Conservation (phyloP, 1,140 invertebrate species). For the Drosophila arawakana region DNA sequence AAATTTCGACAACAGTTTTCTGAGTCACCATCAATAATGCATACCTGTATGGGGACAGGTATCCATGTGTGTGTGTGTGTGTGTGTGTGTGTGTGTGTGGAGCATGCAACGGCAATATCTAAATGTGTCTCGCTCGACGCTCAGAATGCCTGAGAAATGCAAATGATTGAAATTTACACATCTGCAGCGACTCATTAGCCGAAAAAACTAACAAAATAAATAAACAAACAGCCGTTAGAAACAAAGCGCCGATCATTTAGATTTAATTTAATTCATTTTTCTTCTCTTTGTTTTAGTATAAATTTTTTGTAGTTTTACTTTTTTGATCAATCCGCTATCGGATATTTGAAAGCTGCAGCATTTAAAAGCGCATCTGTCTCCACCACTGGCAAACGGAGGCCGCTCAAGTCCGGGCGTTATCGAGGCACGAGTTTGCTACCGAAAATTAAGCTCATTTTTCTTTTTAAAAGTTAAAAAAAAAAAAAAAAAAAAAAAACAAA, state of each 20-base stretch:
- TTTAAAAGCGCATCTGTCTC: conserved; percentile 74
- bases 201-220: conserved; percentile 20
- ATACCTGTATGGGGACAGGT: not conserved
- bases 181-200: conserved; percentile 42
- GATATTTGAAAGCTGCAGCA: conserved; percentile 49
- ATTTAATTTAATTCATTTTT: conserved; percentile 7
- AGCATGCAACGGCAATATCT: conserved; percentile 20
- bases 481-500: conserved; percentile 3
- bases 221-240: conserved; percentile 43
- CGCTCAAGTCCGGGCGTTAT: conserved; percentile 25
- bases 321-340: conserved; percentile 59
- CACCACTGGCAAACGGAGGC: not conserved
- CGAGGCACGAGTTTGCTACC: conserved; percentile 64
- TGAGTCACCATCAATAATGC: conserved; percentile 44
- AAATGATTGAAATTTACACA: conserved; percentile 45
- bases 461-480: conserved; percentile 35
- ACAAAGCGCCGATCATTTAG: conserved; percentile 40
- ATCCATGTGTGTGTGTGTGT: no score
- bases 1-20: not conserved
- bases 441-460: conserved; percentile 56
- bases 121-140: conserved; percentile 35
- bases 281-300: conserved; percentile 21
- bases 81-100: no score
- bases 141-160: conserved; percentile 14
- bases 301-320: conserved; percentile 23